These are phyloP conservation scores for Prenolepis imparis DNA, from an alignment of 2,888 invertebrate genomes.

Conservation along the genomic window DNA sequence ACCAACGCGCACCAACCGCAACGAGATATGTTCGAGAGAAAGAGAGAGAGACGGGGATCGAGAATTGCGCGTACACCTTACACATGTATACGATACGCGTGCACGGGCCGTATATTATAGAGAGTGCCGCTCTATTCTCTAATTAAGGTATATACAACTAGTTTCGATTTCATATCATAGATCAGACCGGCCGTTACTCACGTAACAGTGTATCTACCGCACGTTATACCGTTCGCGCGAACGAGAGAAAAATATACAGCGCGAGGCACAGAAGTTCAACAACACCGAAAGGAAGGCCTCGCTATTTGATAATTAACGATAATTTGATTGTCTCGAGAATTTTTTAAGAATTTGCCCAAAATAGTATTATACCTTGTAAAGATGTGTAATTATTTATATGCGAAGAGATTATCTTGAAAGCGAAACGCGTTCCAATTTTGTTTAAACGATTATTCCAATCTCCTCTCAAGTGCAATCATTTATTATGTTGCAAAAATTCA, in stretches of 20 bases:
- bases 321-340: conserved; percentile 30
- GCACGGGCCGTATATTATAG: conserved; percentile 7
- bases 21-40: conserved; percentile 4
- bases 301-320: conserved; percentile 12
- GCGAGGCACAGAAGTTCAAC: conserved; percentile 11
- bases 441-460: not conserved
- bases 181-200: conserved; percentile 60
- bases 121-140: conserved; percentile 64
- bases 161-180: conserved; percentile 75
- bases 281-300: not conserved
- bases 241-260: conserved; percentile 1
- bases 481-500: not conserved
- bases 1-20: conserved; percentile 14
- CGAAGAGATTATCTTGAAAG: conserved; percentile 7
- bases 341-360: not conserved
- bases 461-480: not conserved
- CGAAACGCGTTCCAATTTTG: not conserved
- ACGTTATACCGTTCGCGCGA: conserved; percentile 22
- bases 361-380: not conserved
- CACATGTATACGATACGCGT: not conserved
- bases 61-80: conserved; percentile 30
- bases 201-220: conserved; percentile 59
- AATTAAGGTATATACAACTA: conserved; percentile 68
- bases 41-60: conserved; percentile 34
- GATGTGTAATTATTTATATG: not conserved